These are phyloP conservation scores for Protosalanx chinensis DNA, from an alignment of 2,797 vertebrate genomes.

Conservation along the genomic window DNA sequence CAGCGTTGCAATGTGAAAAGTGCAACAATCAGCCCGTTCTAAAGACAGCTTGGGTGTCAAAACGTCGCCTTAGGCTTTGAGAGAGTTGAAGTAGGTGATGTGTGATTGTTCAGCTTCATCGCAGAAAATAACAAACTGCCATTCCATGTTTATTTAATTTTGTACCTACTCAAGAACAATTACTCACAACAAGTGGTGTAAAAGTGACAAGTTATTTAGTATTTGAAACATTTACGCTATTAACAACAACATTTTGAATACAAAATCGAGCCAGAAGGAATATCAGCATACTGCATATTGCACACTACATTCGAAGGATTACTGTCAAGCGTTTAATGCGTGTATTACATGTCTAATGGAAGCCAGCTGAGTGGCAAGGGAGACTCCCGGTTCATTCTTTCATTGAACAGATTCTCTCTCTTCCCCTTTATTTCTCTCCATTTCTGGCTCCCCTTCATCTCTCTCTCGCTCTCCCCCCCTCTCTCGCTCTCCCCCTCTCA, in stretches of 20 bases:
- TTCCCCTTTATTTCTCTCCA: too few relatives aligned
- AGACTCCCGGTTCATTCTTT: slow-evolving; percentile 15
- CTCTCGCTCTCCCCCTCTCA: too few relatives aligned
- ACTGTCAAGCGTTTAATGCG: slow-evolving; percentile 12
- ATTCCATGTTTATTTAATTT: slow-evolving; percentile 22
- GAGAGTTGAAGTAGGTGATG: slow-evolving; percentile 8
- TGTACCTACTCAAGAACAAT: neutral
- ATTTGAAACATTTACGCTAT: neutral
- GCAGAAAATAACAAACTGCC: slow-evolving; percentile 40
- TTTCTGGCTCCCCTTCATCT: too few relatives aligned
- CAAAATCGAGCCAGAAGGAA: neutral
- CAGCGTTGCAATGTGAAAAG: neutral
- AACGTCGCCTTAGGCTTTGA: slow-evolving; percentile 33
- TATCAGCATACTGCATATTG: neutral
- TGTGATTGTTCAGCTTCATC: slow-evolving; percentile 11
- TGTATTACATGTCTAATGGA: slow-evolving; percentile 26
- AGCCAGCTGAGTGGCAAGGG: slow-evolving; percentile 29
- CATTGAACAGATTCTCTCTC: slow-evolving; percentile 5
- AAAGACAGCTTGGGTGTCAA: slow-evolving; percentile 40
- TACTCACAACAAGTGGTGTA: neutral
- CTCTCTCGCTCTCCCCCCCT: too few relatives aligned
- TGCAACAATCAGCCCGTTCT: slow-evolving; percentile 36
- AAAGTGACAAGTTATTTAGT: neutral
- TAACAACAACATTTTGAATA: slow-evolving; percentile 1
- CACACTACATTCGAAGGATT: slow-evolving; percentile 5